Evolutionary conservation across 2,888 invertebrate genomes (phyloP).

Genomic region (Petrolisthes manimaculis): DNA sequence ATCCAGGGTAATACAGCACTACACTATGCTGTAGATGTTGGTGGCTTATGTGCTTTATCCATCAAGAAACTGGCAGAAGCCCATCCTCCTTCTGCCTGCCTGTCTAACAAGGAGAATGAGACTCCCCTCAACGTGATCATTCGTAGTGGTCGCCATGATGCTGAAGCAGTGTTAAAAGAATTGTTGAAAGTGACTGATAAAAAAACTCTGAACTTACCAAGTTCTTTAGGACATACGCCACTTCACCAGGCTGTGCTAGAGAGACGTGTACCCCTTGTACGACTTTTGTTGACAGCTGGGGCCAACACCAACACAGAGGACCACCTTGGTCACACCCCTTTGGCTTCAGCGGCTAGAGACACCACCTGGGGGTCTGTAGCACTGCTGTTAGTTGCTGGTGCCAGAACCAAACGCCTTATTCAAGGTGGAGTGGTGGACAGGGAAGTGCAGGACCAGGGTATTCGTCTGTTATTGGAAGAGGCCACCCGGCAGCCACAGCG

Average conservation of each 20-base stretch:
- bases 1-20: constrained; percentile 56
- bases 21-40: constrained; percentile 53
- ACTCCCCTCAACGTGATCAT: constrained; percentile 54
- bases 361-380: constrained; percentile 67
- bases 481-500: constrained; percentile 43
- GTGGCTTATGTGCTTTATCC: constrained; percentile 39
- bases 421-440: constrained; percentile 48
- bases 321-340: constrained; percentile 66
- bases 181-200: constrained; percentile 44
- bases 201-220: constrained; percentile 39
- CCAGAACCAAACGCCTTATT: constrained; percentile 51
- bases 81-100: constrained; percentile 35
- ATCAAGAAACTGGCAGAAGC: constrained; percentile 34
- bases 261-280: constrained; percentile 62
- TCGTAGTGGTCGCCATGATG: constrained; percentile 44
- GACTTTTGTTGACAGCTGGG: constrained; percentile 66
- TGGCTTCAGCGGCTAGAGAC: constrained; percentile 68
- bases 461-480: constrained; percentile 37
- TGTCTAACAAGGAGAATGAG: constrained; percentile 39
- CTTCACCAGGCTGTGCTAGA: constrained; percentile 67
- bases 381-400: constrained; percentile 68
- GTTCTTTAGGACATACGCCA: constrained; percentile 66
- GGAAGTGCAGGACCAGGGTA: constrained; percentile 37
- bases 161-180: constrained; percentile 34
- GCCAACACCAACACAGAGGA: constrained; percentile 66